These are phyloP conservation scores for Montifringilla adamsi DNA, from an alignment of 2,113 vertebrate species.

Conservation along the genomic window DNA sequence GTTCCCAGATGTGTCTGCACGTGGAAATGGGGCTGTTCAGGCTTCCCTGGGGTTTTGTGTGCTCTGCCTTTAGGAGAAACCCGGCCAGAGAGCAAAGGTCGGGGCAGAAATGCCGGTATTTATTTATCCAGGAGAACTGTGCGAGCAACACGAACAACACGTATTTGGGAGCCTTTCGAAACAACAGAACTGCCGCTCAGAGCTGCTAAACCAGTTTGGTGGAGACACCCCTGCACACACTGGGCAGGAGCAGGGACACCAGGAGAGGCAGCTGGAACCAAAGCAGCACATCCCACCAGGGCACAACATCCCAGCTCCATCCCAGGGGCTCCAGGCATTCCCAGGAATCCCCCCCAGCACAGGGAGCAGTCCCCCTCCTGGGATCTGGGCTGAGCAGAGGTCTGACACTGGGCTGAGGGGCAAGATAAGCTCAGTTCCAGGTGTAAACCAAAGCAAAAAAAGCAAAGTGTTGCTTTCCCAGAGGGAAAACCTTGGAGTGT, in stretches of 20 bases:
- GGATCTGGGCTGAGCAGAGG: neutral
- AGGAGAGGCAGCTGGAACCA: neutral
- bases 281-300: accelerated
- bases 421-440: neutral
- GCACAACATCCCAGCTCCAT: accelerated
- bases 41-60: neutral
- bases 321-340: neutral
- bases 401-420: neutral
- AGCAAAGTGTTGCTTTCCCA: neutral
- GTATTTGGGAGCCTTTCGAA: conserved; percentile 61
- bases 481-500: accelerated
- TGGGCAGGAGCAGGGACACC: neutral
- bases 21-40: accelerated
- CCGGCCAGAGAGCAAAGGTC: conserved; percentile 64
- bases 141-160: neutral
- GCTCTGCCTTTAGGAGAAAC: conserved; percentile 65
- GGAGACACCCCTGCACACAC: neutral
- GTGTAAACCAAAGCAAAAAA: neutral
- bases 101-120: conserved; percentile 57
- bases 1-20: neutral
- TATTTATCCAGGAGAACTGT: conserved; percentile 58
- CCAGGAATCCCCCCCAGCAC: neutral
- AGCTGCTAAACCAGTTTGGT: conserved; percentile 68
- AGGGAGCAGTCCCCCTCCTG: accelerated
- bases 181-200: conserved; percentile 4